These are phyloP conservation scores for Nothocercus nigrocapillus DNA, from an alignment of 2,113 vertebrate species.

Conservation along the genomic window DNA sequence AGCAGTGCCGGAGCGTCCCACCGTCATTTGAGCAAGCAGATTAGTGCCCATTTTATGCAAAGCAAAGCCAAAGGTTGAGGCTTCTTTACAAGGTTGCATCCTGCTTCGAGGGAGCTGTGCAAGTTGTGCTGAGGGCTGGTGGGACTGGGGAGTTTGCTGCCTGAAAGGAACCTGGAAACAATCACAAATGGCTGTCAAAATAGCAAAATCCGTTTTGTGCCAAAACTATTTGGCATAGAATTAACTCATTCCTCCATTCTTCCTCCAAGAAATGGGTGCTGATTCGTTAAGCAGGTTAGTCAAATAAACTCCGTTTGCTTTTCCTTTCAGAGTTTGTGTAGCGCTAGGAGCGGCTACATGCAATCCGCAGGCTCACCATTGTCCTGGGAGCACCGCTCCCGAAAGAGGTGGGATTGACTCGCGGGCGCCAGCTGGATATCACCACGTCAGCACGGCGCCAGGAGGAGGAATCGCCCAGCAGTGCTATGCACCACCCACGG, in stretches of 20 bases:
- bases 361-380: slow-evolving; percentile 31
- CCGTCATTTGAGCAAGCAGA: neutral
- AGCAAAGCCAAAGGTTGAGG: neutral
- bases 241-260: neutral
- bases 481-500: neutral
- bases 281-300: slow-evolving; percentile 10
- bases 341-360: slow-evolving; percentile 19
- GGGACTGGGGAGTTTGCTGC: neutral
- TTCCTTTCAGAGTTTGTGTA: slow-evolving; percentile 47
- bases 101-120: neutral
- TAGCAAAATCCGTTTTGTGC: neutral
- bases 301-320: slow-evolving; percentile 58
- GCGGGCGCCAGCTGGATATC: fast-evolving
- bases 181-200: neutral
- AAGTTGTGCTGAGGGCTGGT: neutral
- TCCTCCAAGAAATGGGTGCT: slow-evolving; percentile 1
- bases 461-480: neutral
- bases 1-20: neutral
- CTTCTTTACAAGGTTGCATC: neutral
- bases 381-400: neutral
- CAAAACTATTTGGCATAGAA: neutral
- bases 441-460: neutral
- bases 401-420: neutral
- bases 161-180: neutral
- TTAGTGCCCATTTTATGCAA: neutral